Conservation (phyloP, 2,888 invertebrate genomes). For the Camponotus fellah region DNA sequence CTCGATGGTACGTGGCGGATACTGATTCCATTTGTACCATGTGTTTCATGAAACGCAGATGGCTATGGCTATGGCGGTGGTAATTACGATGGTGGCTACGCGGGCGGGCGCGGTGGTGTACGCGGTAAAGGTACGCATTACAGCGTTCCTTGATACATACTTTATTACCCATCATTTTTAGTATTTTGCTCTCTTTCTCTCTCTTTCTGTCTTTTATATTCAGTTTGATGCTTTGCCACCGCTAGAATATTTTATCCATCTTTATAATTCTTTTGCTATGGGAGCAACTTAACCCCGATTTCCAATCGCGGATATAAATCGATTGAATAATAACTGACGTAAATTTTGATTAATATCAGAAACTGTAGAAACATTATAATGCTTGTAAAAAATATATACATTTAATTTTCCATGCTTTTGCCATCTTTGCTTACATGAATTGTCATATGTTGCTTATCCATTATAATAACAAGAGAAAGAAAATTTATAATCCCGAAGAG, state of each 20-base stretch:
- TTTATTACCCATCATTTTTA: constrained; percentile 72
- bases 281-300: constrained; percentile 8
- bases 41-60: constrained; percentile 87
- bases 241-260: constrained; percentile 40
- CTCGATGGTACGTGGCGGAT: constrained; percentile 61
- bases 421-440: constrained; percentile 29
- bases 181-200: constrained; percentile 53
- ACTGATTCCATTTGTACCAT: constrained; percentile 80
- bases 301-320: constrained; percentile 8
- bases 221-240: constrained; percentile 45
- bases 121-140: constrained; percentile 93
- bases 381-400: not conserved
- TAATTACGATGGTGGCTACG: constrained; percentile 95
- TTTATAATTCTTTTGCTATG: constrained; percentile 22
- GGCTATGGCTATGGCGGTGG: constrained; percentile 94
- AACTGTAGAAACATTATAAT: not conserved
- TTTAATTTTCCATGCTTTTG: constrained; percentile 25
- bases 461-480: not conserved
- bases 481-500: constrained; percentile 40
- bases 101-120: constrained; percentile 94
- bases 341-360: constrained; percentile 27
- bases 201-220: constrained; percentile 18
- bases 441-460: constrained; percentile 25
- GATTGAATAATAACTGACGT: not conserved
- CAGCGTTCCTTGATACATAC: constrained; percentile 82